Evolutionary conservation across 2,888 invertebrate genomes (phyloP).

Genomic region (Busseola fusca): DNA sequence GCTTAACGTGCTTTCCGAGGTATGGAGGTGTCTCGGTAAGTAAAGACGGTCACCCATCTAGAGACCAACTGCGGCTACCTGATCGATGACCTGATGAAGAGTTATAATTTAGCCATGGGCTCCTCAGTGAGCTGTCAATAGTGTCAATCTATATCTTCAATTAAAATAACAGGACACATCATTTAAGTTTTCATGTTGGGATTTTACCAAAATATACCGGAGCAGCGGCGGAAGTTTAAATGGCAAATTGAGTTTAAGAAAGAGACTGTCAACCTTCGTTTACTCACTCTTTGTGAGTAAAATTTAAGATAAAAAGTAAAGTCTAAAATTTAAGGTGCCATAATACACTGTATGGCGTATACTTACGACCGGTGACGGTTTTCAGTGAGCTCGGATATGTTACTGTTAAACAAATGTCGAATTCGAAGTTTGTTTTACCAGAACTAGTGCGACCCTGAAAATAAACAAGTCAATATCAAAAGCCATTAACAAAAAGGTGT

Average conservation of each 20-base stretch:
- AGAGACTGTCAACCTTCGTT: too few species aligned
- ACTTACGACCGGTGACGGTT: constrained; percentile 64
- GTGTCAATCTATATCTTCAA: too few species aligned
- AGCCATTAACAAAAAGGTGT: background rate
- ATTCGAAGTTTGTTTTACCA: constrained; percentile 56
- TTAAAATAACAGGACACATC: background rate
- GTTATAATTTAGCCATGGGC: too few species aligned
- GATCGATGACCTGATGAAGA: too few species aligned
- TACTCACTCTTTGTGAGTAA: too few species aligned
- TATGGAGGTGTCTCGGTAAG: too few species aligned
- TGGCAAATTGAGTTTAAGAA: background rate
- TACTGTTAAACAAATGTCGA: constrained; percentile 66
- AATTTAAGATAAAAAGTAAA: too few species aligned
- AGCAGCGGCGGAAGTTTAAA: background rate
- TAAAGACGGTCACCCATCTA: too few species aligned
- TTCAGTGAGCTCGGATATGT: constrained; percentile 62
- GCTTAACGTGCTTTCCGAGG: too few species aligned
- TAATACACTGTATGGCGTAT: background rate
- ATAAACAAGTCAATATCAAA: background rate
- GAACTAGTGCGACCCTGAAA: constrained; percentile 57
- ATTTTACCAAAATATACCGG: background rate
- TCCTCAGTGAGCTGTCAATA: background rate
- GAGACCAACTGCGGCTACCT: too few species aligned
- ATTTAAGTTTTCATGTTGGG: too few species aligned
- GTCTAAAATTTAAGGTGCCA: background rate